Conservation (phyloP, 1,140 invertebrate genomes). For the Subanguina moxae region DNA sequence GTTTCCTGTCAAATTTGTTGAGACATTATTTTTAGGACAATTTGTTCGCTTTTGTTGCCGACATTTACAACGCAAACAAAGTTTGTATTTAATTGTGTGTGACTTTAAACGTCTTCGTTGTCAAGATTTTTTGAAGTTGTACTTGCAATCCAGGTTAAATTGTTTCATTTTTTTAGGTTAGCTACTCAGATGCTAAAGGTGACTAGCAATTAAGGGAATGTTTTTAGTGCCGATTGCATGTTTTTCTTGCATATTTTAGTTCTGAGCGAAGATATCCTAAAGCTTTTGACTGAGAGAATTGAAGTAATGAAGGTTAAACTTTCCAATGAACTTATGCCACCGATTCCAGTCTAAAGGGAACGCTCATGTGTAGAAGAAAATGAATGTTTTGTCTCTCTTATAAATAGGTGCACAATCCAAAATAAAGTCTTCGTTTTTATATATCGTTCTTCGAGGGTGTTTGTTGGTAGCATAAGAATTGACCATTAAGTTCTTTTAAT, state of each 20-base stretch:
- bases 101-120: no score
- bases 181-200: conserved; percentile 28
- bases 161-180: conserved; percentile 7
- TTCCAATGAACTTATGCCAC: conserved; percentile 38
- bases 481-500: no score
- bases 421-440: neutral
- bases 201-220: neutral
- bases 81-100: no score
- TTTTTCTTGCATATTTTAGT: conserved; percentile 17
- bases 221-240: neutral
- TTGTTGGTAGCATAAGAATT: no score
- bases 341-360: neutral
- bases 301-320: conserved; percentile 41
- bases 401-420: neutral
- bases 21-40: conserved; percentile 32
- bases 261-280: conserved; percentile 37
- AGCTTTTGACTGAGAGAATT: conserved; percentile 35
- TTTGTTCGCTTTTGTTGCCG: conserved; percentile 34
- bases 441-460: conserved; percentile 1
- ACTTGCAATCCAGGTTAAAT: no score
- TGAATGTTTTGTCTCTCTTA: neutral
- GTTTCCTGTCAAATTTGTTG: neutral
- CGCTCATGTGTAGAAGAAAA: neutral
- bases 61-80: conserved; percentile 43
- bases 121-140: no score